Evolutionary conservation across 2,888 invertebrate species (phyloP).

Genomic region (Erpobdella octoculata): DNA sequence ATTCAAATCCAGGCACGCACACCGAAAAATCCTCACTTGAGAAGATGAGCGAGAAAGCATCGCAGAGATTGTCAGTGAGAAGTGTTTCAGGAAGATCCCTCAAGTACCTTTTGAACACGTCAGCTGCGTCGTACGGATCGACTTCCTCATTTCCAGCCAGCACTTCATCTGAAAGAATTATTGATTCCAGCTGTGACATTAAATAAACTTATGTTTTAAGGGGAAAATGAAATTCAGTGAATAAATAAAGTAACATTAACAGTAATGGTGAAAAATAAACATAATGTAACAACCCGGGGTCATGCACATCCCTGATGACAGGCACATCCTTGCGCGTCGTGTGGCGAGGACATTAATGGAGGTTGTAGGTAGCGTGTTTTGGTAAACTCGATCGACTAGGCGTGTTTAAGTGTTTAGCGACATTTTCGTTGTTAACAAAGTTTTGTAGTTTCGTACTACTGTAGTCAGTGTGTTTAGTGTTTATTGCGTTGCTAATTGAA

Average conservation of each 20-base stretch:
- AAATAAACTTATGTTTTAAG: not conserved
- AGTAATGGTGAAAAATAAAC: not conserved
- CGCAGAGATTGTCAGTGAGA: constrained; percentile 51
- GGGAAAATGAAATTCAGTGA: not conserved
- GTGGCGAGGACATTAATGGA: too few relatives aligned
- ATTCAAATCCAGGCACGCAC: too few relatives aligned
- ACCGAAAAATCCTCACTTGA: not conserved
- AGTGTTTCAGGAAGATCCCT: constrained; percentile 87
- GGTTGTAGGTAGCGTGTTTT: too few relatives aligned
- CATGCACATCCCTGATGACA: not conserved
- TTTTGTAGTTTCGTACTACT: too few relatives aligned
- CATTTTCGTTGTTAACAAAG: too few relatives aligned
- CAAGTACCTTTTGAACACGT: constrained; percentile 91
- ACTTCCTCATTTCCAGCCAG: not conserved
- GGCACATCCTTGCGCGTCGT: too few relatives aligned
- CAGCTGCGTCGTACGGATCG: constrained; percentile 81
- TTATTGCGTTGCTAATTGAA: too few relatives aligned
- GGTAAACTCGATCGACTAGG: too few relatives aligned
- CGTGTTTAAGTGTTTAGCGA: too few relatives aligned
- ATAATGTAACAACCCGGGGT: not conserved
- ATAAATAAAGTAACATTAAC: not conserved
- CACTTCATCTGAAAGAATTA: not conserved
- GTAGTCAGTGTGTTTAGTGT: too few relatives aligned
- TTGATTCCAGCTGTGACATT: not conserved
- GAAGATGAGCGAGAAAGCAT: not conserved